Base-by-base conservation (phyloP, 2,113 vertebrate species). In the Eclectus roratus region DNA sequence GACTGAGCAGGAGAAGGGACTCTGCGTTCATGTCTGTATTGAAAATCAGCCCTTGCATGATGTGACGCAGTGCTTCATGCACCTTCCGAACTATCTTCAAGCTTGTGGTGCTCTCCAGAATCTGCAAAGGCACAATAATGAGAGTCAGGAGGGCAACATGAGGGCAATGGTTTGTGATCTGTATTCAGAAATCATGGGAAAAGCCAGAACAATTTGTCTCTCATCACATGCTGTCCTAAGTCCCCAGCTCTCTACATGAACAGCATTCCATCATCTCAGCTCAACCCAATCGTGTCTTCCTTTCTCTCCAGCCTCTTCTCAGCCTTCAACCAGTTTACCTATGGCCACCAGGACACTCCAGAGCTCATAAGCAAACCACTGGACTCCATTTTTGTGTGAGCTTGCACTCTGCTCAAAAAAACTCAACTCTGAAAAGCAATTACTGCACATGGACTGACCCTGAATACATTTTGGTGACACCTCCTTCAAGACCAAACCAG, bases 11-110 rank as follows among this genome's bases (percentile, higher is more conserved):
- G 9, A 99, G 98, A 13, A 99, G 94, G 31, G 98, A 98, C 77
- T 98, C 98, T 25, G 98, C 96, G 0, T 95, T 98, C 99, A 99
- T 98, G 61, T 98, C 98, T 7, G 92, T 60, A 81, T 99, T 99
- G 85, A 97, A 92, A 11, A 99, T 98, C 85, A 99, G 97, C 74
- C 99, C 99, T 85, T 98, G 92, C 83, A 99, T 95, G 60, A 99
- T 96, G 39, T 98, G 98, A 43, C 98, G 98, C 83, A 99, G 96
- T 5, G 99, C 98, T 15, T 99, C 98, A 2, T 98, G 98, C 37
- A 99, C 99, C 68, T 99, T 98, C 44, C 98, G 98, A 20, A 99
- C 98, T 92, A 98, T 97, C 97, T 99, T 99, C 94, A 99, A 93
- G 87, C 98, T 99, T 6, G 97, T 98, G 3, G 99, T 98, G 13